Evolutionary conservation across 2,797 vertebrate species (phyloP).

Genomic region (Heterohyrax brucei): DNA sequence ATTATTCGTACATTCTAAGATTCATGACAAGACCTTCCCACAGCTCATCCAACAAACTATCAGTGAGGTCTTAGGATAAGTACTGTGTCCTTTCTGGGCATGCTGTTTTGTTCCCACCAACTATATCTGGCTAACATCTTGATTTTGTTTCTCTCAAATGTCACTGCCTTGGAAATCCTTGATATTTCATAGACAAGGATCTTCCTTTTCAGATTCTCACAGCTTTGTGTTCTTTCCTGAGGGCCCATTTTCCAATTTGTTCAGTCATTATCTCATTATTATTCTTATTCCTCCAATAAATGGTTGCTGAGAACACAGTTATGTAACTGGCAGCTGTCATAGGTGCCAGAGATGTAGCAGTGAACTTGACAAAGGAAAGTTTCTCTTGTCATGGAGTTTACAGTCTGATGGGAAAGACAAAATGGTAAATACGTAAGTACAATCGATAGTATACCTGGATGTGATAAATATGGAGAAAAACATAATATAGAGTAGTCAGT

Average conservation of each 20-base stretch:
- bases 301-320: background rate
- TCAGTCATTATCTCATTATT: background rate
- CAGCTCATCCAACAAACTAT: background rate
- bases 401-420: background rate
- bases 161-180: background rate
- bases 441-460: background rate
- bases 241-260: background rate
- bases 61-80: too few relatives aligned
- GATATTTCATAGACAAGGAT: background rate
- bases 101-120: background rate
- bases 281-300: background rate
- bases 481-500: background rate
- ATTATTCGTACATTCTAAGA: background rate
- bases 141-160: background rate
- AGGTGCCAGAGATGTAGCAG: background rate
- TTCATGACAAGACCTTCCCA: background rate
- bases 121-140: background rate
- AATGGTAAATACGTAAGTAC: background rate
- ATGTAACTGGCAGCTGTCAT: background rate
- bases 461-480: background rate
- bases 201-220: background rate
- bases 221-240: too few relatives aligned
- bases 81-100: background rate
- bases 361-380: background rate
- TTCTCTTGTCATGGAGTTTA: background rate